phyloP scores from a whole-genome alignment of 2,888 invertebrate genomes.

The Melanargia galathea region DNA sequence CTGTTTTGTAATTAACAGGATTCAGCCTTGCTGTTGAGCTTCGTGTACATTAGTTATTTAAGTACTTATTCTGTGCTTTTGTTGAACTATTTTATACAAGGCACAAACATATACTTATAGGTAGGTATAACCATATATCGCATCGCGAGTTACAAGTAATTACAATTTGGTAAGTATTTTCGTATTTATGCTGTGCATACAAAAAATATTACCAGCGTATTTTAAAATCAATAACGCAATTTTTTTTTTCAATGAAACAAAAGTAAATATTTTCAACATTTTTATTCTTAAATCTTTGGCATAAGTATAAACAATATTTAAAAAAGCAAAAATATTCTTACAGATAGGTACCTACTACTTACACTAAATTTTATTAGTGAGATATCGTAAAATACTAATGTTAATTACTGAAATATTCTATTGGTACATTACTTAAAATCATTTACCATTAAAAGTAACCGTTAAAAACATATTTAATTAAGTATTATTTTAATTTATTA shows the following conservation, averaged over 20 bases:
- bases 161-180: no score
- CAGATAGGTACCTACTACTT: no score
- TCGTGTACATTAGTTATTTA: not conserved
- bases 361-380: not conserved
- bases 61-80: not conserved
- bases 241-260: slow-evolving; percentile 10
- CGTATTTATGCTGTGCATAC: no score
- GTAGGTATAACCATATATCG: no score
- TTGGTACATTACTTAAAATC: not conserved
- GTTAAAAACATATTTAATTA: not conserved
- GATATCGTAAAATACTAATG: not conserved
- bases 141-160: no score
- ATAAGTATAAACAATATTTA: slow-evolving; percentile 17
- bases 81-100: not conserved
- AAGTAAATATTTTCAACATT: not conserved
- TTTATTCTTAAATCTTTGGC: slow-evolving; percentile 38
- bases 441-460: not conserved
- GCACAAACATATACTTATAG: not conserved
- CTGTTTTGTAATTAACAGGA: slow-evolving; percentile 19
- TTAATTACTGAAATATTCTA: not conserved
- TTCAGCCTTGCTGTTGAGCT: not conserved
- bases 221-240: no score
- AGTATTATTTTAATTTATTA: not conserved
- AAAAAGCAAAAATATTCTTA: slow-evolving; percentile 22
- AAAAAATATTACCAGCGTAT: no score